Evolutionary conservation across 2,888 invertebrate species (phyloP).

Genomic region (Mythimna ferrago): DNA sequence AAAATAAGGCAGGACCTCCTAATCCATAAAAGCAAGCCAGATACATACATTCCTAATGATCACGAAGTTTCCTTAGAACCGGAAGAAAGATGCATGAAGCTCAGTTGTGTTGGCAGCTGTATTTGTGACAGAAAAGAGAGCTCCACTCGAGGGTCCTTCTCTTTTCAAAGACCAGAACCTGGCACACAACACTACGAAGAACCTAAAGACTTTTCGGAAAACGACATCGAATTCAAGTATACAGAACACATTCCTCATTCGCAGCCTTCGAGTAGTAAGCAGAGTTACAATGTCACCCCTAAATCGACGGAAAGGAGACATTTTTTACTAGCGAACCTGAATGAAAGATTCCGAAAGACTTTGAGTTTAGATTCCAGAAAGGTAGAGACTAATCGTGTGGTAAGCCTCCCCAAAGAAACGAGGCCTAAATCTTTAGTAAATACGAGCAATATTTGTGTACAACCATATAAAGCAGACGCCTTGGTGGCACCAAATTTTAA

Average conservation of each 20-base stretch:
- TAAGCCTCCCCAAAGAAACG: slow-evolving; percentile 80
- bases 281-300: slow-evolving; percentile 86
- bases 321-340: slow-evolving; percentile 85
- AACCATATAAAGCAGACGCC: slow-evolving; percentile 80
- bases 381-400: slow-evolving; percentile 82
- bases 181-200: slow-evolving; percentile 79
- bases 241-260: slow-evolving; percentile 86
- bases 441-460: slow-evolving; percentile 84
- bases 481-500: slow-evolving; percentile 82
- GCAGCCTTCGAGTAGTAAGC: slow-evolving; percentile 86
- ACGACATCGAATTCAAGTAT: slow-evolving; percentile 88
- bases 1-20: slow-evolving; percentile 86
- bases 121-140: slow-evolving; percentile 84
- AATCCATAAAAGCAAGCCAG: slow-evolving; percentile 84
- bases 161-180: slow-evolving; percentile 85
- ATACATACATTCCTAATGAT: slow-evolving; percentile 85
- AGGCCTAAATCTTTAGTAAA: slow-evolving; percentile 87
- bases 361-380: slow-evolving; percentile 88
- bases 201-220: slow-evolving; percentile 82
- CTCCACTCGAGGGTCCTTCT: slow-evolving; percentile 85
- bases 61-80: slow-evolving; percentile 81
- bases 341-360: slow-evolving; percentile 88
- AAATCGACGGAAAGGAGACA: slow-evolving; percentile 86
- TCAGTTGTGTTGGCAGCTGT: slow-evolving; percentile 84
- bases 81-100: slow-evolving; percentile 80